phyloP scores from a whole-genome alignment of 2,113 vertebrate species.

The Lathamus discolor region DNA sequence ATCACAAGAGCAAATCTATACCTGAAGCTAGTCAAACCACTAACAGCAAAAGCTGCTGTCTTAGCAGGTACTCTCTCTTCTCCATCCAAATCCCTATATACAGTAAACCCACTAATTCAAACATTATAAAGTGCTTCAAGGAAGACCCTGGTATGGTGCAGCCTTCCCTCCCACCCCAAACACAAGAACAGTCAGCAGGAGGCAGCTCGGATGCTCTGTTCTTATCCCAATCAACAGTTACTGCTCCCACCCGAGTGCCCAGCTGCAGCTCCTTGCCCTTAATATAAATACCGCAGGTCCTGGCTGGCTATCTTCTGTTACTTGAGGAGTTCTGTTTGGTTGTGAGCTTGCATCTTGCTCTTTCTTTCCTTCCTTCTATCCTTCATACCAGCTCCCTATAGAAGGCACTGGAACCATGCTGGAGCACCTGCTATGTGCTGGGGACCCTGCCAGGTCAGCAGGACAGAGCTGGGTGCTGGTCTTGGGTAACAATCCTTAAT shows the following conservation, averaged over 20 bases:
- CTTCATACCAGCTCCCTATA: background rate
- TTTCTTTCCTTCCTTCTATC: background rate
- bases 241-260: background rate
- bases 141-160: rapidly evolving
- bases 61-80: background rate
- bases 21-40: background rate
- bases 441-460: background rate
- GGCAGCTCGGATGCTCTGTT: background rate
- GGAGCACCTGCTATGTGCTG: background rate
- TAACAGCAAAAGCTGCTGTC: background rate
- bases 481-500: background rate
- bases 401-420: background rate
- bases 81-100: background rate
- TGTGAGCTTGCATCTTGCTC: background rate
- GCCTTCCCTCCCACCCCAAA: background rate
- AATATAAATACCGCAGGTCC: rapidly evolving
- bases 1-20: background rate
- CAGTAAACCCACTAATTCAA: background rate
- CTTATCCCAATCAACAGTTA: background rate
- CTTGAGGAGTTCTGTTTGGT: too few relatives aligned
- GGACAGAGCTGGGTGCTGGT: background rate
- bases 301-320: background rate
- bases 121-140: background rate
- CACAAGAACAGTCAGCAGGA: background rate
- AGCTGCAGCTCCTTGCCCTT: background rate